Base-by-base conservation (phyloP, 2,797 vertebrate genomes). In the Rhinella marina region DNA sequence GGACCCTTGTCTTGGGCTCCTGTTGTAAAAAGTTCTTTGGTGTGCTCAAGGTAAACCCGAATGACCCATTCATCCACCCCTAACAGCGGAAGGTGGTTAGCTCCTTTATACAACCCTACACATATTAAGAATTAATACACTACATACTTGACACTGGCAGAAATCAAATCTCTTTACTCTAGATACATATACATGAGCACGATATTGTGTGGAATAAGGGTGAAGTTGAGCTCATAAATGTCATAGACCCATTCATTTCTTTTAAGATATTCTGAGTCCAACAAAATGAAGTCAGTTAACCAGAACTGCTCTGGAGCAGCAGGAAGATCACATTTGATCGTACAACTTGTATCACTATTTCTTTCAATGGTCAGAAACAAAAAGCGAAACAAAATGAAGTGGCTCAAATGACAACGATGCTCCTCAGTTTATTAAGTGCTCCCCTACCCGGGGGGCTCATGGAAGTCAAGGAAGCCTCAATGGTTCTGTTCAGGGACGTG, bases 371-470 rank as follows among this genome's bases (percentile, higher is more conserved):
- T 92, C 93, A 86, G 92, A 72, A 73, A 79, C 52, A 88, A 82
- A 81, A 81, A 23, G 91, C 21, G 1, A 88, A 90, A 90, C 83
- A 3, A 87, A 92, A 92, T 90, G 94, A 93, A 94, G 94, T 94
- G 92, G 93, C 92, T 94, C 91, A 93, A 76, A 92, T 94, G 91
- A 91, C 93, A 86, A 91, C 90, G 92, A 93, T 94, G 92, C 72
- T 85, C 93, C 94, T 95, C 94, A 91, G 92, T 94, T 92, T 87
- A 86, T 92, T 92, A 90, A 87, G 90, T 81, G 91, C 87, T 91
- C 81, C 90, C 90, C 91, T 93, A 91, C 41, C 41, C 41, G 41
- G 41, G 90, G 91, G 90, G 91, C 92, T 92, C 90, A 70, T 88
- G 88, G 88, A 90, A 92, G 92, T 92, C 91, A 91, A 90, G 92